These are phyloP conservation scores for Palythoa heliodiscus DNA, from an alignment of 92 coral and sea anemone species.

Conservation along the genomic window DNA sequence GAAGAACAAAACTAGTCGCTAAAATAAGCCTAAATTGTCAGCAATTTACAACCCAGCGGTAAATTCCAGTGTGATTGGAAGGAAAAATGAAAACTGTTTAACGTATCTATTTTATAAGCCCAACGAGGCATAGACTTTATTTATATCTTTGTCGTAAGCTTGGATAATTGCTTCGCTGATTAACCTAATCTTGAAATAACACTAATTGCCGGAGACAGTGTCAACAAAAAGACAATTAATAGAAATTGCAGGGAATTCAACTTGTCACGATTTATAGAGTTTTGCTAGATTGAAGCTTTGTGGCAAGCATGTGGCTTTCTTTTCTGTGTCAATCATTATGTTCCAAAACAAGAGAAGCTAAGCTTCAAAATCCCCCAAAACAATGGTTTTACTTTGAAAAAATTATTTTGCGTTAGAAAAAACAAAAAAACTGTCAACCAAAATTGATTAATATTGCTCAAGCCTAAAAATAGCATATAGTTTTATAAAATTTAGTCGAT, in stretches of 20 bases:
- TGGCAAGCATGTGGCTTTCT: background rate
- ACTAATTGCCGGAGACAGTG: constrained; percentile 6
- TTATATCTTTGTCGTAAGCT: background rate
- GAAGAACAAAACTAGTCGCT: background rate
- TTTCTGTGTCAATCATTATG: too few relatives aligned
- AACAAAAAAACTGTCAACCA: too few relatives aligned
- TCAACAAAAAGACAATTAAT: constrained; percentile 32
- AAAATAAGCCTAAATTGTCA: background rate
- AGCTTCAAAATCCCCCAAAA: too few relatives aligned
- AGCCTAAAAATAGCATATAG: too few relatives aligned
- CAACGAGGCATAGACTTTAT: constrained; percentile 28
- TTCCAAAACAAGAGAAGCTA: too few relatives aligned
- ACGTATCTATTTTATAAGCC: background rate
- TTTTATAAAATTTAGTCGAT: too few relatives aligned
- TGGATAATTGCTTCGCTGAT: background rate
- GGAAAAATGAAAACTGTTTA: constrained; percentile 7
- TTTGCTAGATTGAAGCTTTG: background rate
- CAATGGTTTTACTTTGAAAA: too few relatives aligned
- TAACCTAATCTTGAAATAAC: constrained; percentile 7
- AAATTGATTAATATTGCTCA: too few relatives aligned
- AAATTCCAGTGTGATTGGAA: background rate
- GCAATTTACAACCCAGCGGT: background rate
- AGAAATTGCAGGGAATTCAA: background rate
- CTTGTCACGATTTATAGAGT: background rate
- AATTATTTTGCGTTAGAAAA: too few relatives aligned